Evolutionary conservation across 2,888 invertebrate genomes (phyloP), one percentile per base, ranked within the genome.

Genomic region (Meliscaeva auricollis): DNA sequence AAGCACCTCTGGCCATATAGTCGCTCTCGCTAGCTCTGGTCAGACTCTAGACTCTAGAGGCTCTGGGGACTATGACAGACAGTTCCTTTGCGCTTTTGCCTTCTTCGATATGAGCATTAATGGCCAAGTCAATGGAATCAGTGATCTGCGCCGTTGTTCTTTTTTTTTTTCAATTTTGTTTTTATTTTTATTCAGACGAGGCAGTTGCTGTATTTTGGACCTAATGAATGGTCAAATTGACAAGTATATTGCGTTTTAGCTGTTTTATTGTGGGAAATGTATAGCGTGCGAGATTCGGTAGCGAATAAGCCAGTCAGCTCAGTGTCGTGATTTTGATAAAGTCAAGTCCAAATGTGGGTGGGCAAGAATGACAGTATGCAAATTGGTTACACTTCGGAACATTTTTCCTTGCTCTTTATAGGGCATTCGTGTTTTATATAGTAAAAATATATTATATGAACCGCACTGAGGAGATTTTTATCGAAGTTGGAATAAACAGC

Each of bases 281-380:
- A 66, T 62, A 32, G 38, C 75, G 75, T 80, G 75, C 80, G 60
- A 77, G 81, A 82, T 82, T 72, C 81, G 52, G 82, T 73, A 82
- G 82, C 78, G 26, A 62, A 54, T 41, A 66, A 56, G 73, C 52
- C 32, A 62, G 83, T 58, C 70, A 54, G 48, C 75, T 77, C 77
- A 82, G 77, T 77, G 77, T 75, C 84, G 75, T 80, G 79, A 75
- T 76, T 66, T 75, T 75, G 84, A 80, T 75, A 80, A 80, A 84
- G 84, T 84, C 79, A 80, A 84, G 79, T 70, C 79, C 84, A 84
- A 70, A 66, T 80, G 84, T 72, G 84, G 80, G 84, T 84, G 84
- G 83, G 70, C 84, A 41, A 26, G 79, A 84, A 48, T 74, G 79
- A 64, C 74, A 75, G 70, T 20, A 75, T 80, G 79, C 75, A 79